A percentile compares a stretch with the other conserved stretches of the same genome.
Evolutionary conservation across 1,140 invertebrate genomes (phyloP).

Genomic region (Scaptomyza graminum): DNA sequence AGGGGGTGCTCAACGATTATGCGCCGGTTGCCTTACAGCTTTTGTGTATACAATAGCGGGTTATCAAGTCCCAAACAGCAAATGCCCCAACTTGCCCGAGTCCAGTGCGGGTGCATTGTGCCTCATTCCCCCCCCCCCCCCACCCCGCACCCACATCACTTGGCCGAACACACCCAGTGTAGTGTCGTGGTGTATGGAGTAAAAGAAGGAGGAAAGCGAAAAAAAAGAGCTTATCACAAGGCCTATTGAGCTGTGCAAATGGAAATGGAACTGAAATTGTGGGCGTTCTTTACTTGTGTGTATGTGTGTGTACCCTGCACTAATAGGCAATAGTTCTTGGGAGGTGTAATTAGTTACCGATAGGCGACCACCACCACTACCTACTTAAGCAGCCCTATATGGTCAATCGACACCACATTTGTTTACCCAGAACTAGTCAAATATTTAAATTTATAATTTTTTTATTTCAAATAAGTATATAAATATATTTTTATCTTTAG

Average conservation of each 20-base stretch:
- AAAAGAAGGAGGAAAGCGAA: neutral
- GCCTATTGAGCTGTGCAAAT: slow-evolving; percentile 47
- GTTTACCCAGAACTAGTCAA: too few relatives aligned
- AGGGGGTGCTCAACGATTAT: slow-evolving; percentile 57
- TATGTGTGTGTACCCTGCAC: slow-evolving; percentile 1
- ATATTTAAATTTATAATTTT: too few relatives aligned
- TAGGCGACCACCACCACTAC: too few relatives aligned
- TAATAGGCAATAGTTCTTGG: too few relatives aligned
- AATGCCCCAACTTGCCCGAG: slow-evolving; percentile 3
- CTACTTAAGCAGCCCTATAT: too few relatives aligned
- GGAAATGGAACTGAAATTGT: slow-evolving; percentile 43
- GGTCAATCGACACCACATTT: too few relatives aligned
- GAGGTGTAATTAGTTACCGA: too few relatives aligned
- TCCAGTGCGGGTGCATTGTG: slow-evolving; percentile 47
- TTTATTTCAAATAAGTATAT: too few relatives aligned
- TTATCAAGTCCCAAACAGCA: slow-evolving; percentile 76
- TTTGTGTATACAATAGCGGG: slow-evolving; percentile 78
- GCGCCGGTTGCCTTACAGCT: slow-evolving; percentile 62
- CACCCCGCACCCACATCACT: neutral
- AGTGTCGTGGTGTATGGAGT: neutral
- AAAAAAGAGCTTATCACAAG: slow-evolving; percentile 47
- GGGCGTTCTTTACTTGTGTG: slow-evolving; percentile 7
- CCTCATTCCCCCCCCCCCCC: slow-evolving; percentile 1
- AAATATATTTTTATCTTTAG: too few relatives aligned
- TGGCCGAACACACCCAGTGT: neutral